Percentiles rank a stretch among this genome's conserved stretches.
Evolutionary conservation across 2,888 invertebrate species (phyloP).

Genomic region (Glyphotaelius pellucidus): DNA sequence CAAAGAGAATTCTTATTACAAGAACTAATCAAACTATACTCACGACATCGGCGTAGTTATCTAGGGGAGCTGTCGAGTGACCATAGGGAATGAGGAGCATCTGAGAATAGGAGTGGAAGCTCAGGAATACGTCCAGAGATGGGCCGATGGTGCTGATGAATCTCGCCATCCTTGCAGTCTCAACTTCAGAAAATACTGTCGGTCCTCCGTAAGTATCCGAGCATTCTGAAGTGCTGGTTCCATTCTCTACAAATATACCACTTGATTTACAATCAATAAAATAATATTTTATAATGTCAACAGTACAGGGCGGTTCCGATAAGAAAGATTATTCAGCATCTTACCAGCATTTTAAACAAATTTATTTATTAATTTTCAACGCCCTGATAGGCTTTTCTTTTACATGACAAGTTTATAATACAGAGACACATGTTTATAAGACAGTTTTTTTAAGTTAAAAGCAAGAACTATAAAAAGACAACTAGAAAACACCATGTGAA

Average conservation of each 20-base stretch:
- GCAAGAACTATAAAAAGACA: too few relatives aligned
- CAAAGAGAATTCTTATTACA: background rate
- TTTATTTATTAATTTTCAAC: too few relatives aligned
- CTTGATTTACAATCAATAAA: background rate
- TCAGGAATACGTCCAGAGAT: constrained; percentile 74
- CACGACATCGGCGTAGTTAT: constrained; percentile 69
- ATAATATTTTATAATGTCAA: background rate
- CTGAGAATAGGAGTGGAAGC: constrained; percentile 79
- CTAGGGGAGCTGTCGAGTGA: constrained; percentile 69
- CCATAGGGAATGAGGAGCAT: constrained; percentile 76
- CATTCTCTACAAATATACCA: constrained; percentile 69
- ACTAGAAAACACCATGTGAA: too few relatives aligned
- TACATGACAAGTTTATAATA: too few relatives aligned
- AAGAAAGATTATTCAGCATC: too few relatives aligned
- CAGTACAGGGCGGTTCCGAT: too few relatives aligned
- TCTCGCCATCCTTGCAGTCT: constrained; percentile 72
- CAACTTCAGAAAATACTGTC: constrained; percentile 77
- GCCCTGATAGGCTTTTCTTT: too few relatives aligned
- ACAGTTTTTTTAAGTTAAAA: too few relatives aligned
- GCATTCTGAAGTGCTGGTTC: constrained; percentile 75
- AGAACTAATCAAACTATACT: background rate
- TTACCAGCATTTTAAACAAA: too few relatives aligned
- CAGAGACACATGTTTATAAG: too few relatives aligned
- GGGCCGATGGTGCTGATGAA: constrained; percentile 70
- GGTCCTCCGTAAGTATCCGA: constrained; percentile 76